Evolutionary conservation across 1,140 invertebrate genomes (phyloP).

Genomic region (Myzus persicae): DNA sequence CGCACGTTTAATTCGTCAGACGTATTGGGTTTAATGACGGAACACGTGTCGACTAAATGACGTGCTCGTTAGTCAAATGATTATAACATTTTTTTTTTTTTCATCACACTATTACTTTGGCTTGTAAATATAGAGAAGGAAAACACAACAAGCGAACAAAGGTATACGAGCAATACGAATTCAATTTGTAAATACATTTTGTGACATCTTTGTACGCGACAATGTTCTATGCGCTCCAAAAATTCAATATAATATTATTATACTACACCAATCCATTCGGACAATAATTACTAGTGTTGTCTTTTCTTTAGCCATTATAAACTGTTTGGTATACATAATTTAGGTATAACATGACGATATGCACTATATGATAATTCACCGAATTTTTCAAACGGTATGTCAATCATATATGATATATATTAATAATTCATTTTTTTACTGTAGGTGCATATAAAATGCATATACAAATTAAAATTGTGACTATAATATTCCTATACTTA

Average conservation of each 20-base stretch:
- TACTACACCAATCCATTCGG: not conserved
- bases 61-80: not conserved
- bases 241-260: not conserved
- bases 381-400: not conserved
- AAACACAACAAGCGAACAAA: not conserved
- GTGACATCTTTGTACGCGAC: not conserved
- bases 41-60: constrained; percentile 13
- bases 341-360: not conserved
- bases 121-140: not conserved
- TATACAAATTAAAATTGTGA: not conserved
- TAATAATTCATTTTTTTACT: not conserved
- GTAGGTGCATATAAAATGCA: not conserved
- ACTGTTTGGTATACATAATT: not conserved
- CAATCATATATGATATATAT: not conserved
- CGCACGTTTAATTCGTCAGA: not conserved
- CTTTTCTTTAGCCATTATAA: not conserved
- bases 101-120: not conserved
- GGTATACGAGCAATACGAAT: not conserved
- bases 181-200: not conserved
- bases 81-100: not conserved
- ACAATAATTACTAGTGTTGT: not conserved
- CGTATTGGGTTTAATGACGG: not conserved
- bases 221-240: not conserved
- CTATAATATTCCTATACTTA: not conserved
- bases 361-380: not conserved